Conservation (phyloP, 2,888 invertebrate genomes). For the Sphaerophoria rueppellii region DNA sequence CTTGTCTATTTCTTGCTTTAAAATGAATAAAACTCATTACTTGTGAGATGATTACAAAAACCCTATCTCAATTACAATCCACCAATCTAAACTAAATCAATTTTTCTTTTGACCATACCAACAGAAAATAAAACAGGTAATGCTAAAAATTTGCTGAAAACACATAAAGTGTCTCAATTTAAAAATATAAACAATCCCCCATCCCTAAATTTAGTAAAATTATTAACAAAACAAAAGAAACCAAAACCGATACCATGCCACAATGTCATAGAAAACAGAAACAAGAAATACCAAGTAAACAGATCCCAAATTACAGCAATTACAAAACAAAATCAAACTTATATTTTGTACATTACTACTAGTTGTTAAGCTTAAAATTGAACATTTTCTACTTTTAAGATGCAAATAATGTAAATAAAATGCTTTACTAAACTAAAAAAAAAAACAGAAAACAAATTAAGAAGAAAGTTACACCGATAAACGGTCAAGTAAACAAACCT, state of each 20-base stretch:
- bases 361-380: constrained; percentile 50
- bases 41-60: too few relatives aligned
- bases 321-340: constrained; percentile 50
- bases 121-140: background rate
- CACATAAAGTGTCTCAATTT: constrained; percentile 1
- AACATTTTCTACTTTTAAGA: constrained; percentile 35
- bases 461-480: constrained; percentile 3
- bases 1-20: too few relatives aligned
- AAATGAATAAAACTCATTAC: too few relatives aligned
- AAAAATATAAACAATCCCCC: constrained; percentile 23
- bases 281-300: constrained; percentile 50
- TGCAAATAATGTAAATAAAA: constrained; percentile 44
- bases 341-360: constrained; percentile 66
- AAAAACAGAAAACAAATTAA: background rate
- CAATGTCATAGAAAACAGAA: constrained; percentile 6
- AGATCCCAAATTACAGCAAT: constrained; percentile 63
- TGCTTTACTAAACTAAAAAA: constrained; percentile 27
- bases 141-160: background rate
- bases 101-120: too few relatives aligned
- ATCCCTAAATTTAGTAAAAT: constrained; percentile 17
- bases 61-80: too few relatives aligned
- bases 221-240: constrained; percentile 45
- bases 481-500: constrained; percentile 47
- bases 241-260: constrained; percentile 52
- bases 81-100: too few relatives aligned